phyloP scores from a whole-genome alignment of 2,888 invertebrate species.

The Omphaloscelis lunosa region DNA sequence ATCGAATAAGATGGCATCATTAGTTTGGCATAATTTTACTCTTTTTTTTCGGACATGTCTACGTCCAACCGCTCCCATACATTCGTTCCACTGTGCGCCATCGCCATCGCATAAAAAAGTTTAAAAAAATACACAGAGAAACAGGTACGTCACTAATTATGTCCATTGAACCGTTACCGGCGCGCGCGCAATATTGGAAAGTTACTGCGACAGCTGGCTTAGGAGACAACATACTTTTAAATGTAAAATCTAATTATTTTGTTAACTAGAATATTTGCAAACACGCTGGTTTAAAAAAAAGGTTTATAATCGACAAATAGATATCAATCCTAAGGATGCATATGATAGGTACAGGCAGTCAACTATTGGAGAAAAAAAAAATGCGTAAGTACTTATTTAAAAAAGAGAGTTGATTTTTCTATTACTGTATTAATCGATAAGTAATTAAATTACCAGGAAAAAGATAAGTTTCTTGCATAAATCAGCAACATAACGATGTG shows the following conservation, averaged over 20 bases:
- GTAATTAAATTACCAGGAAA: background rate
- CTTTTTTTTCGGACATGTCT: too few species aligned
- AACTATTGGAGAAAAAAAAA: background rate
- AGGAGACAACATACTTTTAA: slow-evolving; percentile 38
- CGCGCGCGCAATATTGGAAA: slow-evolving; percentile 65
- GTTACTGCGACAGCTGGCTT: slow-evolving; percentile 57
- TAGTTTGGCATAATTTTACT: too few species aligned
- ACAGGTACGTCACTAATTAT: slow-evolving; percentile 77
- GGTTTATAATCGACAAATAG: background rate
- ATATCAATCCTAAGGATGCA: background rate
- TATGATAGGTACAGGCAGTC: background rate
- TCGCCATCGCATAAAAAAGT: slow-evolving; percentile 58
- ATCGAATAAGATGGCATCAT: too few species aligned
- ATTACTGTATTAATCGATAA: background rate
- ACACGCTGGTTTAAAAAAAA: background rate
- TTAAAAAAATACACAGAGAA: slow-evolving; percentile 65
- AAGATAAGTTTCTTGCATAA: background rate
- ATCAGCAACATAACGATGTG: background rate
- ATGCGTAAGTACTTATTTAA: background rate
- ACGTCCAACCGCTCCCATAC: too few species aligned
- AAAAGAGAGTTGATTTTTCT: background rate
- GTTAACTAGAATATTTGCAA: background rate
- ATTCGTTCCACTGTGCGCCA: too few species aligned
- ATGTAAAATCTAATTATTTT: slow-evolving; percentile 35
- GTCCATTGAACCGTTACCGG: slow-evolving; percentile 74